Evolutionary conservation across 2,888 invertebrate genomes (phyloP).

Genomic region (Agrotis clavis): DNA sequence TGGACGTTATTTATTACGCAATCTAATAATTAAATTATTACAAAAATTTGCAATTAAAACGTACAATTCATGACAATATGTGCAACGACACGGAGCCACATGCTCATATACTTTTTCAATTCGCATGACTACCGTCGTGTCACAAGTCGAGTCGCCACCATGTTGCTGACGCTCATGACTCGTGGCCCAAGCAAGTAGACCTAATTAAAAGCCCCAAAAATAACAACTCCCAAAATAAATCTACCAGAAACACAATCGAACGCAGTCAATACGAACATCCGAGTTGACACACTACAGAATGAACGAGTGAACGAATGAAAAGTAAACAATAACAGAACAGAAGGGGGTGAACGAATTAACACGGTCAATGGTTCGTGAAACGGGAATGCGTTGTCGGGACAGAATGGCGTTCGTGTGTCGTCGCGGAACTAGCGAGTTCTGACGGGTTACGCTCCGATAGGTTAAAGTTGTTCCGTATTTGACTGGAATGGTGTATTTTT

Average conservation of each 20-base stretch:
- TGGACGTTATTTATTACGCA: too few species aligned
- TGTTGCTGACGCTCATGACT: background rate
- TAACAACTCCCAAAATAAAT: background rate
- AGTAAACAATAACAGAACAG: constrained; percentile 56
- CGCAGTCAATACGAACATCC: constrained; percentile 13
- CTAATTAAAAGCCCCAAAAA: constrained; percentile 21
- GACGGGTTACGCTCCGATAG: constrained; percentile 14
- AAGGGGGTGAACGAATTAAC: constrained; percentile 58
- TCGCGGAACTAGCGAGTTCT: constrained; percentile 23
- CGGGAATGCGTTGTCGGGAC: constrained; percentile 34
- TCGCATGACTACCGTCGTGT: too few species aligned
- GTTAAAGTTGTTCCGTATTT: constrained; percentile 6
- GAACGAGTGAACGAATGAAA: constrained; percentile 48
- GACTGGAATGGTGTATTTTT: constrained; percentile 18
- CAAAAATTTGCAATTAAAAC: too few species aligned
- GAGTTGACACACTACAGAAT: constrained; percentile 22
- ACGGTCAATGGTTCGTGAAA: constrained; percentile 66
- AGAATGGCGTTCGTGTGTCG: constrained; percentile 28
- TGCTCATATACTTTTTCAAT: too few species aligned
- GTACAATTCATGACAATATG: too few species aligned
- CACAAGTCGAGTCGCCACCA: too few species aligned
- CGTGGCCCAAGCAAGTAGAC: too few species aligned
- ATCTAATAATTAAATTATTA: too few species aligned
- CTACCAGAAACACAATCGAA: constrained; percentile 9
- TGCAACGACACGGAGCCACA: too few species aligned